Evolutionary conservation across 2,888 invertebrate species (phyloP).

Genomic region (Heteromurus nitidus): DNA sequence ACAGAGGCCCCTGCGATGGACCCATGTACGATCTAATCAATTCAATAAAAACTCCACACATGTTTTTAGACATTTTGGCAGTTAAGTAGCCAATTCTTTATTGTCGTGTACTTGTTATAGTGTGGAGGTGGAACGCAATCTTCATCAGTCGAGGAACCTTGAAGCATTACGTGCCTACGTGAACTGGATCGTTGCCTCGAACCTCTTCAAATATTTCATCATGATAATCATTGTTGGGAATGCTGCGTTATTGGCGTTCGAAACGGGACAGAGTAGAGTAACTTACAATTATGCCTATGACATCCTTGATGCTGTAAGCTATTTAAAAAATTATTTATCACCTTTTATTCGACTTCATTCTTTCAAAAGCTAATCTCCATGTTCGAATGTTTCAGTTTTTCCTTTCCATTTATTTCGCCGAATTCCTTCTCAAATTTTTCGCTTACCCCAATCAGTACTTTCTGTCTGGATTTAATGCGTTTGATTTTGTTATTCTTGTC

Average conservation of each 20-base stretch:
- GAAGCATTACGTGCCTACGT: constrained; percentile 66
- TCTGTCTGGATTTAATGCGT: constrained; percentile 69
- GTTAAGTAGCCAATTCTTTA: not conserved
- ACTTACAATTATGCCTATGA: constrained; percentile 51
- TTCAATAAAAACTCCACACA: too few species aligned
- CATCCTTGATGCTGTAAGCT: constrained; percentile 65
- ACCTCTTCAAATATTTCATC: constrained; percentile 66
- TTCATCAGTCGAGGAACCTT: constrained; percentile 44
- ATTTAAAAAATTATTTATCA: not conserved
- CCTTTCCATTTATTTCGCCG: constrained; percentile 69
- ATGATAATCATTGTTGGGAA: constrained; percentile 69
- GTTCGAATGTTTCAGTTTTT: constrained; percentile 62
- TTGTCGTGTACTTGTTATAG: not conserved
- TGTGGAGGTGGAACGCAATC: constrained; percentile 44
- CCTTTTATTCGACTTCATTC: too few species aligned
- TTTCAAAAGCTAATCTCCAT: not conserved
- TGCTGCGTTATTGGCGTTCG: constrained; percentile 68
- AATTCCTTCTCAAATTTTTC: constrained; percentile 70
- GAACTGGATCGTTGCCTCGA: constrained; percentile 61
- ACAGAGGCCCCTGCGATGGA: constrained; percentile 51
- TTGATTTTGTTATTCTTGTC: constrained; percentile 71
- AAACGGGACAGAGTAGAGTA: constrained; percentile 55
- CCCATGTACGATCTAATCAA: constrained; percentile 58
- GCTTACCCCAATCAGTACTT: constrained; percentile 70
- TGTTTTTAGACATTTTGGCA: not conserved